Base-by-base conservation (phyloP, 2,888 invertebrate genomes). In the Hypomecis atomaria region DNA sequence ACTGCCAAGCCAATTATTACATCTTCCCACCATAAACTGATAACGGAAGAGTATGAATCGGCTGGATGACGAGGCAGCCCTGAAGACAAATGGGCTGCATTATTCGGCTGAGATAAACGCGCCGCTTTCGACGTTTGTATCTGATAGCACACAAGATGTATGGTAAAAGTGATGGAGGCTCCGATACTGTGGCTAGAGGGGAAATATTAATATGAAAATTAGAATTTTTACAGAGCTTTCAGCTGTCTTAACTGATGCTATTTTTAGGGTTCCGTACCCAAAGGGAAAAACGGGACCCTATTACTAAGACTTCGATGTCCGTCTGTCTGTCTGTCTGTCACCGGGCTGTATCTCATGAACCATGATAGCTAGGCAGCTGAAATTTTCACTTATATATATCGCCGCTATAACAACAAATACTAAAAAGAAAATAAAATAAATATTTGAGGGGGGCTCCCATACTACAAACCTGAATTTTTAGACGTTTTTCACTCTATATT, bases 61-160 rank as follows among this genome's bases (percentile, higher is more conserved):
- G 77, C 75, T 74, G 81, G 81, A 81, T 80, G 82, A 83, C 84
- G 86, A 82, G 82, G 78, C 82, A 78, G 70, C 36, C 74, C 72
- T 70, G 73, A 78, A 87, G 89, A 90, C 85, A 84, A 87, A 90
- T 88, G 73, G 73, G 78, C 73, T 75, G 79, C 88, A 90, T 89
- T 90, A 88, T 82, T 87, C 67, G 66, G 71, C 72, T 70, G 74
- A 83, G 90, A 90, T 89, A 88, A 84, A 82, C 77, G 83, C 74
- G 69, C 79, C 81, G 79, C 74, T 87, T 88, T 86, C 84, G 84
- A 82, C 85, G 80, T 81, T 81, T 81, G 78, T 79, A 83, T 85
- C 83, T 78, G 85, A 88, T 86, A 85, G 79, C 79, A 78, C 71
- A 71, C 69, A 79, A 84, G 84, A 86, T 79, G 77, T 82, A 85